Base-by-base conservation (phyloP, 2,797 vertebrate genomes). In the Poecilia picta region DNA sequence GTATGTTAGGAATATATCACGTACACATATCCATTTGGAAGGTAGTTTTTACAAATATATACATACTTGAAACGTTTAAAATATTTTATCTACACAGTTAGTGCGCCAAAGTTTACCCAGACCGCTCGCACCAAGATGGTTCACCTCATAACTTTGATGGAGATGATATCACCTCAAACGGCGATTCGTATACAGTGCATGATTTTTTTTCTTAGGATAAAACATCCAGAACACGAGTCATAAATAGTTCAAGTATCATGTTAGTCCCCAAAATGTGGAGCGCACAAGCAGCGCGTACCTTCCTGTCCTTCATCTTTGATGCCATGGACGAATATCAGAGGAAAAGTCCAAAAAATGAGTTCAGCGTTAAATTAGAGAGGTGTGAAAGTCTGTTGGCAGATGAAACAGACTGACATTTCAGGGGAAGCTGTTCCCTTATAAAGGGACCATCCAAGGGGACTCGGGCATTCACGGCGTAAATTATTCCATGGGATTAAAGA, bases 401-500 rank as follows among this genome's bases (percentile, higher is more conserved):
- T 85, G 90, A 89, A 89, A 91, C 89, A 85, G 91, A 96, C 94
- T 97, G 96, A 88, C 76, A 87, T 90, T 85, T 83, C 90, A 87
- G 66, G 53, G 86, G 83, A 93, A 78, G 79, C 85, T 83, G 83
- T 85, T 81, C 90, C 25, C 92, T 97, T 99, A 97, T 99, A 99
- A 97, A 97, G 97, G 95, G 91, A 92, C 91, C 95, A 92, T 95
- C 93, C 91, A 46, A 91, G 90, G 94, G 91, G 85, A 93, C 93
- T 92, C 92, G 92, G 89, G 94, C 95, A 97, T 97, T 96, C 96
- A 97, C 88, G 91, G 88, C 94, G 89, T 96, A 96, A 96, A 96
- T 97, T 96, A 97, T 97, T 97, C 97, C 96, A 93, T 87, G 93
- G 97, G 97, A 98, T 98, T 98, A 98, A 28, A 71, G 93, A 95